Base-by-base conservation (phyloP, 2,113 vertebrate species). In the Periophthalmodon schlosseri region DNA sequence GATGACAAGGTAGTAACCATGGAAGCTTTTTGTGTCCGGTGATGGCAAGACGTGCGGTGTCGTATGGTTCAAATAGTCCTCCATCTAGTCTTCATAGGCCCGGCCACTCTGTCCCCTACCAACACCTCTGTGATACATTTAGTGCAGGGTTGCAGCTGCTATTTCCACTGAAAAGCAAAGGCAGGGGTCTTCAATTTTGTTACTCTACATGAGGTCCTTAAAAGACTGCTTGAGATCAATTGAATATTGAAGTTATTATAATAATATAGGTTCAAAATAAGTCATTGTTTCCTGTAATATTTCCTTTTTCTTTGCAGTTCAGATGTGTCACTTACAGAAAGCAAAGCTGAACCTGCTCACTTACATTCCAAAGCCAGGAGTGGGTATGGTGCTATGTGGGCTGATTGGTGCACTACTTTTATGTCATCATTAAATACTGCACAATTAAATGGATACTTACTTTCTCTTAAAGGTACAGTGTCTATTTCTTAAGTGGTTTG, bases 331-430 rank as follows among this genome's bases (percentile, higher is more conserved):
- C 21, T 34, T 10, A 28, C 56, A 52, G 33, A 54, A 50, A 49
- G 5, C 70, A 13, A 20, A 1, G 5, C 54, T 70, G 33, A 88
- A 87, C 89, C 82, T 66, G 90, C 76, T 74, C 18, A 36, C 28
- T 82, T 56, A 23, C 91, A 91, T 91, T 91, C 87, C 88, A 79
- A 47, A 73, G 13, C 8, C 36, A 87, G 82, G 86, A 85, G 84
- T 61, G 84, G 68, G 64, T 39, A 15, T 34, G 12, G 58, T 6
- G 24, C 14, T 2, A 4, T 1, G 0, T 21, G 12, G 12, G 18
- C 24, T 1, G 4, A 21, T 21, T 63, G 2, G 46, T 24, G 28
- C 0, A 67, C 58, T 67, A 50, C 21, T 36, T 44, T 44, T 44
- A 44, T 44, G 28, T 21, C 20, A 20, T 5, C 16, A 16, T 9